Evolutionary conservation across 2,113 vertebrate genomes (phyloP).

Genomic region (Malurus elegans): DNA sequence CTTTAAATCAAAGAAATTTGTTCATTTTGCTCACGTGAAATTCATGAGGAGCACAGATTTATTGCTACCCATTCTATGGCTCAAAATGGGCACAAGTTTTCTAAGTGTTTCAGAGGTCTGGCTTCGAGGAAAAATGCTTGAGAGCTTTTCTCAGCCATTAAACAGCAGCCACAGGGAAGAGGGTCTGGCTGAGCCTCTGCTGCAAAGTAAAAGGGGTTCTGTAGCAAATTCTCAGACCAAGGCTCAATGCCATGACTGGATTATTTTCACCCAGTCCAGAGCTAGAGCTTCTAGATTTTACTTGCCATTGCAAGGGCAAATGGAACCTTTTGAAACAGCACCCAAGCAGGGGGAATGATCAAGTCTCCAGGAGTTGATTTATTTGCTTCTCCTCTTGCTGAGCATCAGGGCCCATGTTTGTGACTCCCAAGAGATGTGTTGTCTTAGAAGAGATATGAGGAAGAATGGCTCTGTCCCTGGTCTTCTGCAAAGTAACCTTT

Average conservation of each 20-base stretch:
- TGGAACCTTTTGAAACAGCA: neutral
- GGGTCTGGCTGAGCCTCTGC: neutral
- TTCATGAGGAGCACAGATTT: rapidly evolving
- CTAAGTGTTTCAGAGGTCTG: neutral
- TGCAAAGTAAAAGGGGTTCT: neutral
- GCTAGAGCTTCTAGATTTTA: neutral
- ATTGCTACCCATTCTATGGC: neutral
- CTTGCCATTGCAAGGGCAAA: neutral
- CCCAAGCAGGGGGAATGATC: neutral
- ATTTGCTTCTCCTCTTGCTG: neutral
- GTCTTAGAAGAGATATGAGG: neutral
- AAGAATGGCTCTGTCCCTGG: neutral
- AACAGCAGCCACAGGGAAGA: neutral
- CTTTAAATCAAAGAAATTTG: neutral
- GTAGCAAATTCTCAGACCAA: neutral
- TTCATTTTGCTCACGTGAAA: neutral
- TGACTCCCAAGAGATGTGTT: neutral
- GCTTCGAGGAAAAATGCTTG: neutral
- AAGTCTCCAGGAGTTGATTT: neutral
- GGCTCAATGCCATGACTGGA: neutral
- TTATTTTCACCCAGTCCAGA: neutral
- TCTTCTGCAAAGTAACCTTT: neutral
- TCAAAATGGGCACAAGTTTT: neutral
- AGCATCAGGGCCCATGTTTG: neutral
- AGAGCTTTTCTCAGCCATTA: neutral